phyloP scores from a whole-genome alignment of 2,113 vertebrate species.

The Phoxinus phoxinus region DNA sequence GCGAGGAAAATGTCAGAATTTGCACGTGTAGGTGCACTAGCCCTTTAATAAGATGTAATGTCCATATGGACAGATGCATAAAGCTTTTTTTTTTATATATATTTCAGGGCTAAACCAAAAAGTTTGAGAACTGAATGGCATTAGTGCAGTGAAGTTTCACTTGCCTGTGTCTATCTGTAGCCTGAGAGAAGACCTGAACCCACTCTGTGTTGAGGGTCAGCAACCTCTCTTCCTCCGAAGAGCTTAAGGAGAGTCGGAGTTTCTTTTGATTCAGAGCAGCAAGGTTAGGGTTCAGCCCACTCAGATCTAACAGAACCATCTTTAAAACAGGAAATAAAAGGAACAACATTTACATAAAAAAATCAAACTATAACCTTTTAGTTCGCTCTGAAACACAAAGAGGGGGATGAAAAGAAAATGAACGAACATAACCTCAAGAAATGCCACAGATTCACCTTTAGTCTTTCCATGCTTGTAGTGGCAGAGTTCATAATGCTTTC shows the following conservation, averaged over 20 bases:
- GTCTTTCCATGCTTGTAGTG: conserved; percentile 60
- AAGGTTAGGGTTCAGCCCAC: conserved; percentile 75
- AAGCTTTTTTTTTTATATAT: too few species aligned
- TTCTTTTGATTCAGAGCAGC: conserved; percentile 81
- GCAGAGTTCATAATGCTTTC: conserved; percentile 63
- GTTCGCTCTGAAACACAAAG: background rate
- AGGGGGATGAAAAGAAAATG: background rate
- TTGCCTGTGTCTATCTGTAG: conserved; percentile 80
- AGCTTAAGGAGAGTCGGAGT: conserved; percentile 68
- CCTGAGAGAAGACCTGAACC: conserved; percentile 71
- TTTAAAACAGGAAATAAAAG: conserved; percentile 7
- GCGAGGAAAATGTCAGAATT: background rate
- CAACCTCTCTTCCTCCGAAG: conserved; percentile 74
- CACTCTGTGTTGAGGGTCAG: conserved; percentile 78
- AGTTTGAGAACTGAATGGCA: background rate
- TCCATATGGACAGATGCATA: too few species aligned
- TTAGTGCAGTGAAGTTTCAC: conserved; percentile 11
- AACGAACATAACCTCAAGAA: background rate
- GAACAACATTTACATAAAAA: conserved; percentile 18
- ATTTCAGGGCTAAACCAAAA: background rate
- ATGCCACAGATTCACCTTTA: conserved; percentile 62
- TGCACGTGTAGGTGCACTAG: background rate
- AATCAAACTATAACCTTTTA: background rate
- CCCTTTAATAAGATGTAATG: background rate
- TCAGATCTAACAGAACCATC: conserved; percentile 75